These are phyloP conservation scores for Petrosia ficiformis DNA, from an alignment of 37 sponge, comb jelly and placozoan genomes.

Conservation along the genomic window DNA sequence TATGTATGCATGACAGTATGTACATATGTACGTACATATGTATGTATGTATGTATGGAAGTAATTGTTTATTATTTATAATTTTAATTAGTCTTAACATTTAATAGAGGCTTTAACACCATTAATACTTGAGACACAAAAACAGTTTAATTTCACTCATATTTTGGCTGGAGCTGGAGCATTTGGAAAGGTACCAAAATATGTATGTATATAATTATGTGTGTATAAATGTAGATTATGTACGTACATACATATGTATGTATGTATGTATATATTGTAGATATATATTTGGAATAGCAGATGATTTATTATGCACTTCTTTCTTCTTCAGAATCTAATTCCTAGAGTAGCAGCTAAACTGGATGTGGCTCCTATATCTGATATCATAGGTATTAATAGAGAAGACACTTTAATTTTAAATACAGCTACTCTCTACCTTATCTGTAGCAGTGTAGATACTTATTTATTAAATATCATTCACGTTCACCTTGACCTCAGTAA, in stretches of 20 bases:
- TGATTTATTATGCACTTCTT: slow-evolving; percentile 6
- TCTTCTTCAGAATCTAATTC: slow-evolving; percentile 72
- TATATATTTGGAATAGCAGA: no score
- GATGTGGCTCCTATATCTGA: slow-evolving; percentile 96
- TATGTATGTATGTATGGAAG: not conserved
- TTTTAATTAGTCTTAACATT: not conserved
- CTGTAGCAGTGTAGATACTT: no score
- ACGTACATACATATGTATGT: no score
- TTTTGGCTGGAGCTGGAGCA: slow-evolving; percentile 84
- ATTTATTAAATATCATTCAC: no score
- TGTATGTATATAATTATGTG: no score
- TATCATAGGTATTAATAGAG: slow-evolving; percentile 77
- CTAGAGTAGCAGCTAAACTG: slow-evolving; percentile 90
- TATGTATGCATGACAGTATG: not conserved
- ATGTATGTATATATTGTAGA: no score
- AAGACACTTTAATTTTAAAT: slow-evolving; percentile 88
- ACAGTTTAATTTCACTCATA: slow-evolving; percentile 89
- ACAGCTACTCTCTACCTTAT: no score
- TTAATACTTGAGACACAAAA: slow-evolving; percentile 83
- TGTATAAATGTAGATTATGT: no score
- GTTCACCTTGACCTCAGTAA: no score
- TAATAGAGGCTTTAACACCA: slow-evolving; percentile 76
- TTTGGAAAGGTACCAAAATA: slow-evolving; percentile 91
- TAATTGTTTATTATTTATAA: not conserved
- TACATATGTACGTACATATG: not conserved